These are phyloP conservation scores for Apantesis nais DNA, from an alignment of 2,888 invertebrate genomes.

Conservation along the genomic window DNA sequence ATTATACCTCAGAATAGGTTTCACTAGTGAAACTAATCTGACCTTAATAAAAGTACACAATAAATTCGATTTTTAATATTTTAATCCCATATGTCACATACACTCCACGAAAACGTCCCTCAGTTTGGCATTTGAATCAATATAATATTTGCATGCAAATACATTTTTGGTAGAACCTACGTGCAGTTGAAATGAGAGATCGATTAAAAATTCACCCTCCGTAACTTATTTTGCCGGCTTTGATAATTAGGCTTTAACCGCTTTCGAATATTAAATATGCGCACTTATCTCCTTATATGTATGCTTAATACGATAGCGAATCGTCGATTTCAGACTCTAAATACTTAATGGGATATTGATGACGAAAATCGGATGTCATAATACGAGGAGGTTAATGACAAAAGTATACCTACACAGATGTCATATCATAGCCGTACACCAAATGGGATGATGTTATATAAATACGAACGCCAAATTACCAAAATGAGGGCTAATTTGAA, in stretches of 20 bases:
- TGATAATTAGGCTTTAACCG: conserved; percentile 60
- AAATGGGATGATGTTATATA: conserved; percentile 1
- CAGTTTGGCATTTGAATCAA: conserved; percentile 51
- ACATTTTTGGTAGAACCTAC: conserved; percentile 48
- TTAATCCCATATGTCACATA: conserved; percentile 1
- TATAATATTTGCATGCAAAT: conserved; percentile 54
- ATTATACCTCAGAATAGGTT: too few relatives aligned
- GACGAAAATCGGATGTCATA: conserved; percentile 13
- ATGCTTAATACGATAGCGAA: conserved; percentile 24
- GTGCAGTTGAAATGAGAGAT: conserved; percentile 53
- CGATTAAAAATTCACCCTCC: conserved; percentile 63
- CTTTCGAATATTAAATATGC: conserved; percentile 47
- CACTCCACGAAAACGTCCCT: conserved; percentile 24
- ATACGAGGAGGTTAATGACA: conserved; percentile 6
- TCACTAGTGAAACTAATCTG: background rate
- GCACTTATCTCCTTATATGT: conserved; percentile 21
- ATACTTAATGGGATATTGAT: conserved; percentile 28
- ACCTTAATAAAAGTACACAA: background rate
- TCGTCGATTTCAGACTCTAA: conserved; percentile 28
- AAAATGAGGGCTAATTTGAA: conserved; percentile 2
- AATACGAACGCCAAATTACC: background rate
- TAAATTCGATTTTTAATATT: background rate
- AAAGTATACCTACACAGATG: conserved; percentile 7
- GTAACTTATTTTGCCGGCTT: conserved; percentile 58
- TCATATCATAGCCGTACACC: background rate